Percentiles rank a stretch among this genome's conserved stretches.
Conservation (phyloP, 2,113 vertebrate species). For the Cervus canadensis region DNA sequence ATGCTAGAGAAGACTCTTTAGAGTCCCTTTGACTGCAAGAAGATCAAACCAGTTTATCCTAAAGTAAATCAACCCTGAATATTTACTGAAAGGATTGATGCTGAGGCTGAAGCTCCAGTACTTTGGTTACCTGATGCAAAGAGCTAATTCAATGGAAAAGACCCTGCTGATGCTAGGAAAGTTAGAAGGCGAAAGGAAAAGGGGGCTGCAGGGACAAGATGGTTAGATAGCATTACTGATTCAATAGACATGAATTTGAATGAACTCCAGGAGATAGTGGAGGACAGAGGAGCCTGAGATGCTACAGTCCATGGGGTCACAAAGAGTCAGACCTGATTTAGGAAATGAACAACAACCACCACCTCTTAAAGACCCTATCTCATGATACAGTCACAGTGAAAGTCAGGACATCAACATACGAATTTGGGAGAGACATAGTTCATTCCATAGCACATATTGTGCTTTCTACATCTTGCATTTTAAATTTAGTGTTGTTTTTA, state of each 20-base stretch:
- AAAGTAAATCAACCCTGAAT: background rate
- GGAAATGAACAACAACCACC: background rate
- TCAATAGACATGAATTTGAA: background rate
- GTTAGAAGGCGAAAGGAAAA: background rate
- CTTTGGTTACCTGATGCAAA: background rate
- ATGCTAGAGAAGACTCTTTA: background rate
- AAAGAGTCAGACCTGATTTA: background rate
- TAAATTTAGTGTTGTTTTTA: background rate
- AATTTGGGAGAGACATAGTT: background rate
- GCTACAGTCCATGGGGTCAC: background rate
- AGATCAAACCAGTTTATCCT: background rate
- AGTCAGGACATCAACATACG: background rate
- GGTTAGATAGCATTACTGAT: background rate
- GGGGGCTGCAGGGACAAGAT: background rate
- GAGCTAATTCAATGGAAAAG: background rate
- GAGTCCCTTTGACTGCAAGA: background rate
- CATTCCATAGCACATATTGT: background rate
- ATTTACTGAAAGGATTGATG: background rate
- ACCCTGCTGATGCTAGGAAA: background rate
- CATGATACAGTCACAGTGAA: background rate
- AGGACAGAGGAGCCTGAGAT: background rate
- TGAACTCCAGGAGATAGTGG: background rate
- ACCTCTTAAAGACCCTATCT: background rate
- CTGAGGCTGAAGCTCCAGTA: background rate
- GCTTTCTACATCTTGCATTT: background rate